Evolutionary conservation across 2,797 vertebrate genomes (phyloP).

Genomic region (Coluber constrictor): DNA sequence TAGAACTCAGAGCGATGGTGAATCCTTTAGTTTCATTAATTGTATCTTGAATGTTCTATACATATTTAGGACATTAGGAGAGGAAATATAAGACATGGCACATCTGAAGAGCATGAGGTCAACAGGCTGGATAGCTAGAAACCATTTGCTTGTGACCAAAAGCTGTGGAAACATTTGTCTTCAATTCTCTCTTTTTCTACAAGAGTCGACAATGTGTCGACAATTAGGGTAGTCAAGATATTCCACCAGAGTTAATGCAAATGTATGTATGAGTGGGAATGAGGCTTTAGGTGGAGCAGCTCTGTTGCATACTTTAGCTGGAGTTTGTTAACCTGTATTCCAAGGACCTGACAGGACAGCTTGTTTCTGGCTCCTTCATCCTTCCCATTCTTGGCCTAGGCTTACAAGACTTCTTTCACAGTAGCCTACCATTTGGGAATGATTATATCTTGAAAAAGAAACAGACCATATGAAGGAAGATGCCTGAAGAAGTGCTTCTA

Average conservation of each 20-base stretch:
- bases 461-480: neutral
- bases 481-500: neutral
- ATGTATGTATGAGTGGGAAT: neutral
- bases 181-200: neutral
- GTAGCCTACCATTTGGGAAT: slow-evolving; percentile 7
- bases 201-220: no score
- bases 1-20: neutral
- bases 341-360: slow-evolving; percentile 6
- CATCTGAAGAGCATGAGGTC: neutral
- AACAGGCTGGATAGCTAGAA: neutral
- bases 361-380: slow-evolving; percentile 3
- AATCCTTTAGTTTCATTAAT: neutral
- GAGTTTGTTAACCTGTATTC: neutral
- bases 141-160: neutral
- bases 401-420: neutral
- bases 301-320: neutral
- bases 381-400: neutral
- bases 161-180: neutral
- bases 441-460: neutral
- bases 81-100: neutral
- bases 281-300: neutral
- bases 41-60: neutral
- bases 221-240: neutral
- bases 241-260: neutral
- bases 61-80: neutral